A percentile compares a stretch with the other conserved stretches of the same genome.
Evolutionary conservation across 1,140 invertebrate species (phyloP).

Genomic region (Theocolax elegans): DNA sequence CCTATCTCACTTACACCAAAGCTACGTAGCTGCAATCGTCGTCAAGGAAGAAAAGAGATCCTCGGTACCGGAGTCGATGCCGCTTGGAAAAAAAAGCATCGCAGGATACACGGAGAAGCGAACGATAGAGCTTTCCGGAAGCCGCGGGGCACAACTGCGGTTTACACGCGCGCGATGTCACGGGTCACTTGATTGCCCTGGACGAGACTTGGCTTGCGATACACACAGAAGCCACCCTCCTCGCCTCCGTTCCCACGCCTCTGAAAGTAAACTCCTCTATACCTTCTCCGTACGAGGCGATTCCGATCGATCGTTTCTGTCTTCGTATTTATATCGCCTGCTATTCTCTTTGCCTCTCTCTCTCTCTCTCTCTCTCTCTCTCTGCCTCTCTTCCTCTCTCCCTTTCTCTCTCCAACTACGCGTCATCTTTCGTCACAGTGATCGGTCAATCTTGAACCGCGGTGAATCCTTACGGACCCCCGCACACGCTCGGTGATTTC

Average conservation of each 20-base stretch:
- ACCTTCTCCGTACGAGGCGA: too few species aligned
- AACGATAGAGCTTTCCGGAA: neutral
- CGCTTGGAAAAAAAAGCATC: neutral
- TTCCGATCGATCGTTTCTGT: too few species aligned
- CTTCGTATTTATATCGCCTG: too few species aligned
- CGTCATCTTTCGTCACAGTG: too few species aligned
- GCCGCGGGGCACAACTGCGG: conserved; percentile 3
- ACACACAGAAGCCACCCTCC: neutral
- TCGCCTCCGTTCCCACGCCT: too few species aligned
- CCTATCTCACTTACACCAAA: too few species aligned
- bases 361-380: neutral
- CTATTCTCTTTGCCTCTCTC: too few species aligned
- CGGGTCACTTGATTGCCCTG: conserved; percentile 46
- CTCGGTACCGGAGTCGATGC: neutral
- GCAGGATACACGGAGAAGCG: neutral
- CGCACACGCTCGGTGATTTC: too few species aligned
- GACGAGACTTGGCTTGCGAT: neutral
- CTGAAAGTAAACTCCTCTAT: too few species aligned
- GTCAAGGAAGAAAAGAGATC: neutral
- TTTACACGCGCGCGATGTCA: conserved; percentile 45
- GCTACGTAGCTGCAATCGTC: neutral
- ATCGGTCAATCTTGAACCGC: neutral
- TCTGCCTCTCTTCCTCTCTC: neutral
- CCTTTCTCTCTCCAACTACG: neutral
- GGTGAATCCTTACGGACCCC: too few species aligned